Evolutionary conservation across 2,113 vertebrate species (phyloP).

Genomic region (Cavia aperea): DNA sequence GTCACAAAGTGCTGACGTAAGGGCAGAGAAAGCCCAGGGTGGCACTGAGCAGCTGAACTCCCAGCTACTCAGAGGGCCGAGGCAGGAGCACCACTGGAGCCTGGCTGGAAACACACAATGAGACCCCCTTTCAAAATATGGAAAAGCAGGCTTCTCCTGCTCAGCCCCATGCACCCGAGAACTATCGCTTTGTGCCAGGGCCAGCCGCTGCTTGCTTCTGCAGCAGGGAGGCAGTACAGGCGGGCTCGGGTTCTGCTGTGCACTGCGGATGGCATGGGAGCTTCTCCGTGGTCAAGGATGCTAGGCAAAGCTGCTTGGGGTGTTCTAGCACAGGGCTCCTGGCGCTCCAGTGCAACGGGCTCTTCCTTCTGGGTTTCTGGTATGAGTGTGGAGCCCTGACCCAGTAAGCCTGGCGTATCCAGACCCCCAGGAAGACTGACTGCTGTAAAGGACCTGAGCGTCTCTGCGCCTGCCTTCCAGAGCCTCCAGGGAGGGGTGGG

Average conservation of each 20-base stretch:
- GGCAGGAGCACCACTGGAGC: background rate
- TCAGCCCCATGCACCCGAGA: background rate
- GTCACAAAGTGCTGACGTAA: background rate
- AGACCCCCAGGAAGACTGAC: background rate
- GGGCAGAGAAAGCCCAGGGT: background rate
- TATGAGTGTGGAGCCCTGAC: background rate
- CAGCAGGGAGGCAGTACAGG: accelerated
- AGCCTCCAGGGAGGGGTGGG: background rate
- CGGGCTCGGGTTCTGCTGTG: too few relatives aligned
- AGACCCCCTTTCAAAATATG: background rate
- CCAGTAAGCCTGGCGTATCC: background rate
- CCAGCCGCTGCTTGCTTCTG: background rate
- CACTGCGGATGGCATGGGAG: background rate
- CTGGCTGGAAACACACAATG: background rate
- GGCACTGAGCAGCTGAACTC: background rate
- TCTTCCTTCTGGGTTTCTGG: background rate
- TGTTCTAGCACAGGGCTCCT: background rate
- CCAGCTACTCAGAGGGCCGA: background rate
- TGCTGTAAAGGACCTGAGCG: too few relatives aligned
- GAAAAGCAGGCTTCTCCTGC: too few relatives aligned
- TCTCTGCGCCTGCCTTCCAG: background rate
- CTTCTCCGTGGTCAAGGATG: too few relatives aligned
- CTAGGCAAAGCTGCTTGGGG: background rate
- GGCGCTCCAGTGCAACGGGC: background rate
- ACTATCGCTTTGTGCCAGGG: accelerated